phyloP scores from a whole-genome alignment of 2,888 invertebrate genomes.

The Xestia rhomboidea region DNA sequence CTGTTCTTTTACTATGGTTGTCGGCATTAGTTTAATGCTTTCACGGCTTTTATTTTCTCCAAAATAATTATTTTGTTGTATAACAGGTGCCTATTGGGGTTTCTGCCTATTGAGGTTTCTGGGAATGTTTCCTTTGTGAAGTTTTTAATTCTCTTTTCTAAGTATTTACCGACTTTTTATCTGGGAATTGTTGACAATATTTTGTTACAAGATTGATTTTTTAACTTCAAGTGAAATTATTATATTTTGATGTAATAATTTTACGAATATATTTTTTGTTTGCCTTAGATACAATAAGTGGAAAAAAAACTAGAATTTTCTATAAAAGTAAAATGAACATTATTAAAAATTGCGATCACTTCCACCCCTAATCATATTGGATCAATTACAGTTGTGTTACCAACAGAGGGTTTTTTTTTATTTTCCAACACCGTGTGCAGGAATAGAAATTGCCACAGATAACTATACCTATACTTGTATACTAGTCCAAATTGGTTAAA shows the following conservation, averaged over 20 bases:
- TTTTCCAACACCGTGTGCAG: no score
- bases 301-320: neutral
- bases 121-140: neutral
- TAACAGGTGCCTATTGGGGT: neutral
- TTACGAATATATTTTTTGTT: no score
- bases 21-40: conserved; percentile 66
- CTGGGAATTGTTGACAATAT: neutral
- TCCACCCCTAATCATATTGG: neutral
- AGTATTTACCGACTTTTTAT: neutral
- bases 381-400: neutral
- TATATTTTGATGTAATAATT: no score
- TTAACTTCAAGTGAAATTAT: no score
- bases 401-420: no score
- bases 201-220: neutral
- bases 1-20: conserved; percentile 69
- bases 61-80: neutral
- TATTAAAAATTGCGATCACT: neutral
- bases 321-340: neutral
- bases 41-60: conserved; percentile 32
- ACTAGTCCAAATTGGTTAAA: no score
- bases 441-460: no score
- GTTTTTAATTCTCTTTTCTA: neutral
- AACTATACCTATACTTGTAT: no score
- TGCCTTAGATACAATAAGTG: neutral
- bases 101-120: neutral